Evolutionary conservation across 2,888 invertebrate genomes (phyloP).

Genomic region (Tetheella fluctuosa): DNA sequence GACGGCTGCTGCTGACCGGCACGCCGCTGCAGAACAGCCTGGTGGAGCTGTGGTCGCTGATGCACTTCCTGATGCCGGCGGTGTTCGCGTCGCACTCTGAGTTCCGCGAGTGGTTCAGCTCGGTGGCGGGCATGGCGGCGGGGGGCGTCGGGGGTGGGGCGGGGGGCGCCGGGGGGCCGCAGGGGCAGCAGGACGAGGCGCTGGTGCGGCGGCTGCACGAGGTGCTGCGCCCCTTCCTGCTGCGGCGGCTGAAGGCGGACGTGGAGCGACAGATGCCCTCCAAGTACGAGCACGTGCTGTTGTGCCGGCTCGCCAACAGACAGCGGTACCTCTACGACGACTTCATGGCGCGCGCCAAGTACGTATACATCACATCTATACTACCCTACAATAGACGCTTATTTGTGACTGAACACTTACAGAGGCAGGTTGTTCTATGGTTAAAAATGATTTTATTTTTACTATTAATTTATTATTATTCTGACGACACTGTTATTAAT

Average conservation of each 20-base stretch:
- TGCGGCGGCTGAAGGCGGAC: constrained; percentile 95
- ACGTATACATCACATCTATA: too few relatives aligned
- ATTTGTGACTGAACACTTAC: too few relatives aligned
- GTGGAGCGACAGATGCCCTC: constrained; percentile 98
- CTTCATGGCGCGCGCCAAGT: constrained; percentile 98
- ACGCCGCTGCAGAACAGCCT: constrained; percentile 98
- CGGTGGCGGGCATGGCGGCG: constrained; percentile 87
- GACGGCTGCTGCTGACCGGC: constrained; percentile 95
- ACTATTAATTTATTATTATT: too few relatives aligned
- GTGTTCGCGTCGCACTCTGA: constrained; percentile 98
- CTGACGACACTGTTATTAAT: too few relatives aligned
- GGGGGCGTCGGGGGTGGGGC: constrained; percentile 58
- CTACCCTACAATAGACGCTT: too few relatives aligned
- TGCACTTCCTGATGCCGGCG: constrained; percentile 99
- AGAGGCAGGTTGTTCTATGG: too few relatives aligned
- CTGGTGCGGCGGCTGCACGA: constrained; percentile 67
- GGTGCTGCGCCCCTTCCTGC: constrained; percentile 95
- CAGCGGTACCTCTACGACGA: constrained; percentile 99
- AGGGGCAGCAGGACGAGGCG: constrained; percentile 61
- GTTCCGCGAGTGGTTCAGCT: constrained; percentile 99
- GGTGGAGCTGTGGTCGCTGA: constrained; percentile 98
- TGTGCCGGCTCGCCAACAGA: constrained; percentile 97
- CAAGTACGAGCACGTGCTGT: constrained; percentile 97
- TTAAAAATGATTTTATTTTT: too few relatives aligned
- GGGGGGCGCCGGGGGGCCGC: constrained; percentile 56